These are phyloP conservation scores for Heliconius cydno DNA, from an alignment of 2,888 invertebrate species.

Conservation along the genomic window DNA sequence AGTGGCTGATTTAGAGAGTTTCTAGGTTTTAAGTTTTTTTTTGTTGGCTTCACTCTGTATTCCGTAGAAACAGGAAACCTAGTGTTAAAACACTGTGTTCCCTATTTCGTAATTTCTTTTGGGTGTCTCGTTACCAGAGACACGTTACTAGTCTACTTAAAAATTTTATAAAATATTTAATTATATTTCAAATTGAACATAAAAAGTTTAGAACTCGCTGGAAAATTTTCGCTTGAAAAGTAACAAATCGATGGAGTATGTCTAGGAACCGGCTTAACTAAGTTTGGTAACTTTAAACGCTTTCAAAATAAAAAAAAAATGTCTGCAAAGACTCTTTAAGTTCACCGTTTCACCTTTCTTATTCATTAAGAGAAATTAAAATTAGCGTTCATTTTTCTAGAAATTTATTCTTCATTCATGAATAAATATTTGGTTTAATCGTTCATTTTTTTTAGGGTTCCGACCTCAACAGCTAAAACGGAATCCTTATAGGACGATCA, in stretches of 20 bases:
- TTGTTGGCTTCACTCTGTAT: neutral
- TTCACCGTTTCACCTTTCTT: constrained; percentile 3
- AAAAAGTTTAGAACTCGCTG: neutral
- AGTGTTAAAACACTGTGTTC: neutral
- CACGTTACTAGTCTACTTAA: neutral
- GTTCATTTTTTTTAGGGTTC: neutral
- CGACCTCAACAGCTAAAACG: too few species aligned
- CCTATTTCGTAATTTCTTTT: neutral
- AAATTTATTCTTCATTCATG: neutral
- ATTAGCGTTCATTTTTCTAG: neutral
- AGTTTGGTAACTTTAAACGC: constrained; percentile 19
- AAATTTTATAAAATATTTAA: neutral
- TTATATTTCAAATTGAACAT: neutral
- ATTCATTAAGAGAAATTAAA: constrained; percentile 5
- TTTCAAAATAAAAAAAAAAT: constrained; percentile 2
- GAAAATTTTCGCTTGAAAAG: constrained; percentile 7
- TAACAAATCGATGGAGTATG: constrained; percentile 12
- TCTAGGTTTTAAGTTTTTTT: neutral
- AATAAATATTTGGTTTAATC: constrained; percentile 2
- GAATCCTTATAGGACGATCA: too few species aligned
- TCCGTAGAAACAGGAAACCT: neutral
- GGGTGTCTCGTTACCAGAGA: too few species aligned
- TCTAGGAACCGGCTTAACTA: constrained; percentile 17
- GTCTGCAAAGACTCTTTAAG: constrained; percentile 1
- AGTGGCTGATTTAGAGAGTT: neutral